Base-by-base conservation (phyloP, 2,113 vertebrate species). In the Phalacrocorax pelagicus region DNA sequence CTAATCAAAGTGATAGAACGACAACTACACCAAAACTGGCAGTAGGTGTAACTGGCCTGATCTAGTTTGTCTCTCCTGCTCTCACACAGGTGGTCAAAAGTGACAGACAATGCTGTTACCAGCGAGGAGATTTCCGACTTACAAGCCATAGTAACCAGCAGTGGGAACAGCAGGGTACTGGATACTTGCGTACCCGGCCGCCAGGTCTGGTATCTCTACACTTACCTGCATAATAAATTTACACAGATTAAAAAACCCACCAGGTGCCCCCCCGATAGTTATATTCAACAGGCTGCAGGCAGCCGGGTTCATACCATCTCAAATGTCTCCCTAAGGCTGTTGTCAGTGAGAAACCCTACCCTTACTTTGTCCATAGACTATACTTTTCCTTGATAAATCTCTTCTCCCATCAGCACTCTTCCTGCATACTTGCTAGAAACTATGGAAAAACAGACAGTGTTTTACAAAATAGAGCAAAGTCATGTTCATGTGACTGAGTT, bases 1-100 rank as follows among this genome's bases (percentile, higher is more conserved):
- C 36, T 85, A 66, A 61, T 54, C 66, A 19, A 80, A 93, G 51
- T 32, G 78, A 79, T 79, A 58, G 91, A 90, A 91, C 15, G 46
- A 79, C 57, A 95, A 93, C 69, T 69, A 87, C 36, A 77, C 47
- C 11, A 38, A 62, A 90, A 82, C 36, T 30, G 21, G 32, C 70
- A 85, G 61, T 32, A 88, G 62, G 36, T 78, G 47, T 69, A 81
- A 78, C n/a, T 27, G 59, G 38, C 6, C 47, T 94, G 65, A 36
- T 85, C 59, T 71, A 59, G 44, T 61, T 59, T 91, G 72, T 70
- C 63, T 74, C 47, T 34, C 34, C 55, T 85, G 46, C 58, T 77
- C 20, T 93, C 66, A 49, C 62, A 58, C 5, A 46, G 19, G 34
- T 15, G 8, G 16, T 57, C 54, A 88, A 82, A 94, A 65, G 44